Percentiles rank a stretch among this genome's conserved stretches.
Evolutionary conservation across 2,113 vertebrate genomes (phyloP).

Genomic region (Leptobrachium leishanense): DNA sequence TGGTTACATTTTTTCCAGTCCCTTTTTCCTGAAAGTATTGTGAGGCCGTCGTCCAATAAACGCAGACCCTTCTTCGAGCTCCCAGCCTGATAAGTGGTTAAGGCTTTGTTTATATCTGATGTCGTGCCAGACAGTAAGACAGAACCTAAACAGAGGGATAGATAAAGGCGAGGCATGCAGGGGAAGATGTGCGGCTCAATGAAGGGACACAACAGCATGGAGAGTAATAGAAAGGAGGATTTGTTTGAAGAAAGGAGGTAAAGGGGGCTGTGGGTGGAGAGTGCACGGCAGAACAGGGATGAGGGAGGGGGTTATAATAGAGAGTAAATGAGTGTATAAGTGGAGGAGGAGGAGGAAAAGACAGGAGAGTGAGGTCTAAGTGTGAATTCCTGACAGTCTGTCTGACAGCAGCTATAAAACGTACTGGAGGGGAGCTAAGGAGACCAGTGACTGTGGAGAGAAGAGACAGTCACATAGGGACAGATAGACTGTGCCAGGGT

Average conservation of each 20-base stretch:
- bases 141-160: conserved; percentile 39
- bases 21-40: neutral
- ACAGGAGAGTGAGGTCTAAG: conserved; percentile 58
- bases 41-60: neutral
- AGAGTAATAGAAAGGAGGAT: conserved; percentile 4
- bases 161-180: conserved; percentile 9
- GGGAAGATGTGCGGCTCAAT: conserved; percentile 4
- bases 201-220: neutral
- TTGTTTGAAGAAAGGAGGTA: neutral
- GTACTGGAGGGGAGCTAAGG: conserved; percentile 54
- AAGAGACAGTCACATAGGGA: conserved; percentile 29
- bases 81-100: conserved; percentile 12
- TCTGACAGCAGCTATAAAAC: conserved; percentile 71
- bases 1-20: neutral
- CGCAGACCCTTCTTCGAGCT: neutral
- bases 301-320: conserved; percentile 34
- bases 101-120: conserved; percentile 37
- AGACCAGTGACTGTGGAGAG: conserved; percentile 56
- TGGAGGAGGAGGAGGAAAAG: conserved; percentile 31
- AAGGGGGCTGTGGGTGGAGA: conserved; percentile 41
- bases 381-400: conserved; percentile 69
- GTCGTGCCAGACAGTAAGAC: conserved; percentile 33
- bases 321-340: conserved; percentile 39
- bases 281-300: conserved; percentile 16
- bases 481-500: neutral